phyloP scores from a whole-genome alignment of 2,797 vertebrate species.

The Urosaurus nigricauda region DNA sequence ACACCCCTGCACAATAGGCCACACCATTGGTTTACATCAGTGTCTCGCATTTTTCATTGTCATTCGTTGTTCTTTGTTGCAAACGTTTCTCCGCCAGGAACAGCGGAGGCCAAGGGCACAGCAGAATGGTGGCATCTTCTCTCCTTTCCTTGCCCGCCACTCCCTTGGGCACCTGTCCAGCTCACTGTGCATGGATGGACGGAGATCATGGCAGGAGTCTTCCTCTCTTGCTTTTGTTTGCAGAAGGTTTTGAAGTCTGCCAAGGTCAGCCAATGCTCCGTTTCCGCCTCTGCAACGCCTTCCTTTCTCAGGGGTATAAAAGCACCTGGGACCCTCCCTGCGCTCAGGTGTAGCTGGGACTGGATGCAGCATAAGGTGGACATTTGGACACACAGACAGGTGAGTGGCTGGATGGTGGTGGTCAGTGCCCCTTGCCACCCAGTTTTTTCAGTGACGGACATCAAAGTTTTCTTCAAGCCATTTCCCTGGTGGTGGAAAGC shows the following conservation, averaged over 20 bases:
- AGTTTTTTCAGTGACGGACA: not conserved
- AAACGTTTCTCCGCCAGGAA: too few relatives aligned
- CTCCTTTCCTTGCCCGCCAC: not conserved
- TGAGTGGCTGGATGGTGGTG: too few relatives aligned
- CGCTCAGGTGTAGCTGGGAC: not conserved
- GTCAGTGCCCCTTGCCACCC: not conserved
- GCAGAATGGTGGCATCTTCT: not conserved
- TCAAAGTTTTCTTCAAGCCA: not conserved
- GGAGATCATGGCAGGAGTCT: not conserved
- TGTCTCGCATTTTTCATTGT: too few relatives aligned
- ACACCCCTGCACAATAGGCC: too few relatives aligned
- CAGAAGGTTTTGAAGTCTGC: not conserved
- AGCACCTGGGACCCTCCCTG: not conserved
- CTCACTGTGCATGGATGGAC: too few relatives aligned
- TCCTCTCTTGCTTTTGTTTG: not conserved
- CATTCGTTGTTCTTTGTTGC: too few relatives aligned
- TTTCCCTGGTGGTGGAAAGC: too few relatives aligned
- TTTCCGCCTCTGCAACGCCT: not conserved
- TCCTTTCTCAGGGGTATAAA: not conserved
- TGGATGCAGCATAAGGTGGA: not conserved
- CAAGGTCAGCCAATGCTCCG: not conserved
- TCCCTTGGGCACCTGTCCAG: not conserved
- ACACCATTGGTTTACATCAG: too few relatives aligned
- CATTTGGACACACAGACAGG: not conserved
- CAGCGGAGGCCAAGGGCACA: not conserved